Base-by-base conservation (phyloP, 2,113 vertebrate species). In the Gorsachius goisagi region DNA sequence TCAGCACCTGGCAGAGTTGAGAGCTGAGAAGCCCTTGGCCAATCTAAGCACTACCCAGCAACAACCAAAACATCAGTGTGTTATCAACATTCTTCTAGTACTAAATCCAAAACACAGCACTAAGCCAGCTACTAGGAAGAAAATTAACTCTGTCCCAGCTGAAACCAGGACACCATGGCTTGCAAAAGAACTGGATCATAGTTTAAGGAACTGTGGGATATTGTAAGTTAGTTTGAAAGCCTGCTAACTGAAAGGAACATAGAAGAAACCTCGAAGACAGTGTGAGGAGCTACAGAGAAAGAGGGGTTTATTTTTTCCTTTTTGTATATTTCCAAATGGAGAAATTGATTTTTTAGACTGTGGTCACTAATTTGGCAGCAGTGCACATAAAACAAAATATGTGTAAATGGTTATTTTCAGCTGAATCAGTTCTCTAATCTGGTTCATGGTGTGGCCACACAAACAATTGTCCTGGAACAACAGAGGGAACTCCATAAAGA, bases 241-340 rank as follows among this genome's bases (percentile, higher is more conserved):
- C 33, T 78, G 15, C 20, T 64, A 30, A 56, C 9, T 55, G 39
- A 80, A 76, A 85, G 28, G 24, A 79, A 72, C 17, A 88, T 79
- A 89, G 44, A 49, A 68, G 58, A n/a, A 73, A 64, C 27, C 20
- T 7, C 6, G 15, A 88, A 90, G 53, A 3, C 20, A 68, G 9
- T 53, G 27, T 50, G 47, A 68, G n/a, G 7, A 75, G 10, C 52
- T 74, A 53, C 21, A 67, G 50, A 68, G 13, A n/a, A 13, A 75
- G 21, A 52, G 0, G 4, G 2, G 0, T 69, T 55, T 30, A 5
- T 13, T 76, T 39, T 30, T 62, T 15, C 2, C 2, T 13, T 55
- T 55, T 78, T 85, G 85, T 33, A 9, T 45, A 11, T 33, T 82
- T 62, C 33, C n/a, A 90, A 71, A 71, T 16, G 11, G 24, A 85